Percentiles rank a stretch among this genome's conserved stretches.
These are phyloP conservation scores for Pelagia noctiluca DNA, from an alignment of 30 jellyfish, hydroid and myxozoan genomes.

Conservation along the genomic window DNA sequence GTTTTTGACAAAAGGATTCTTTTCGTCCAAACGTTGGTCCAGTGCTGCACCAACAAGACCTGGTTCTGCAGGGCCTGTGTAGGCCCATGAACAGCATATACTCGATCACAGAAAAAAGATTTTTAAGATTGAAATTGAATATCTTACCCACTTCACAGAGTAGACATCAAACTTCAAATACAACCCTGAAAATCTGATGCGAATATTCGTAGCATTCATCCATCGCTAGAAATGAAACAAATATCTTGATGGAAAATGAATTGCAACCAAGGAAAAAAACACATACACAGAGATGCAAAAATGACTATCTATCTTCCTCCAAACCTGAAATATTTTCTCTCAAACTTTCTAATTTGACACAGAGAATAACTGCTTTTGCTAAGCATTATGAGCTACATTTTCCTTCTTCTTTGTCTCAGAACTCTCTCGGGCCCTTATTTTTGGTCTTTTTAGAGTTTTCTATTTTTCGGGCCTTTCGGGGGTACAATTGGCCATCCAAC, in stretches of 20 bases:
- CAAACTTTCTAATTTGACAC: neutral
- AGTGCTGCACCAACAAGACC: neutral
- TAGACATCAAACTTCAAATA: constrained; percentile 59
- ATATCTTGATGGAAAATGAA: too few relatives aligned
- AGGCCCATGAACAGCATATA: too few relatives aligned
- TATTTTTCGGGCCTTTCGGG: too few relatives aligned
- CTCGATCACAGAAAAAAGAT: too few relatives aligned
- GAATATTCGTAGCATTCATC: constrained; percentile 78
- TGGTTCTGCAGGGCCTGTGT: neutral
- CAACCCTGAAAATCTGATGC: constrained; percentile 72
- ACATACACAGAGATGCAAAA: neutral
- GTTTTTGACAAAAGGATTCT: neutral
- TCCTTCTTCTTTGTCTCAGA: too few relatives aligned
- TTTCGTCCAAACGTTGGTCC: neutral
- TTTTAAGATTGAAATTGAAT: neutral
- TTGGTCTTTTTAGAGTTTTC: too few relatives aligned
- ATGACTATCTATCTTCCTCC: neutral
- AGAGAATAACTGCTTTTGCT: neutral
- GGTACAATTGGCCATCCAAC: too few relatives aligned
- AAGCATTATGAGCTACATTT: too few relatives aligned
- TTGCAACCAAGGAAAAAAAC: too few relatives aligned
- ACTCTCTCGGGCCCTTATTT: too few relatives aligned
- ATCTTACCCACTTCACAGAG: constrained; percentile 76
- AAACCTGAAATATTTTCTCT: neutral
- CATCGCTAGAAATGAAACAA: constrained; percentile 43